Evolutionary conservation across 2,113 vertebrate species (phyloP).

Genomic region (Mugil cephalus): DNA sequence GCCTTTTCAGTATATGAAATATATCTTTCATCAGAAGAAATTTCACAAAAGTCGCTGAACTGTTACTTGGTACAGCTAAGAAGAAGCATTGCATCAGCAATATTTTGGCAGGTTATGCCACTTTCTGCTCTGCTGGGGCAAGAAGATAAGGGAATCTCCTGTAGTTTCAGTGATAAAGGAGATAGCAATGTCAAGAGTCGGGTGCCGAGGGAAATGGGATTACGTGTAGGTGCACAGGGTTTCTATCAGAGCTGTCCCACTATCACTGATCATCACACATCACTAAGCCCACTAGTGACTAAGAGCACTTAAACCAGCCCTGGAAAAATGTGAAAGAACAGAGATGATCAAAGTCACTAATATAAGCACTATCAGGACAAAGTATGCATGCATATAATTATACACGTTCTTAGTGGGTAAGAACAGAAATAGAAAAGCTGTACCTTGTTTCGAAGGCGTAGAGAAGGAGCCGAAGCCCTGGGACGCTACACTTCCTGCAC

Average conservation of each 20-base stretch:
- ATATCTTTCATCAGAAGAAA: neutral
- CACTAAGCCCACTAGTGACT: too few relatives aligned
- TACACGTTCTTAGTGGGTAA: neutral
- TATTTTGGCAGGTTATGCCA: conserved; percentile 2
- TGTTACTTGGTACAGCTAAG: conserved; percentile 10
- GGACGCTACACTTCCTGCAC: conserved; percentile 90
- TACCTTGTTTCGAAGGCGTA: conserved; percentile 90
- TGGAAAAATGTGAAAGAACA: neutral
- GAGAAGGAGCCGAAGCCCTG: conserved; percentile 96
- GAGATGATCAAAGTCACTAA: neutral
- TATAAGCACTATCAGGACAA: neutral
- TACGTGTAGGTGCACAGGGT: neutral
- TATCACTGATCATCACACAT: conserved; percentile 21
- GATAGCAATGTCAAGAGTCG: conserved; percentile 39
- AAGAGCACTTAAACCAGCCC: neutral
- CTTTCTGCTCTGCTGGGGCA: conserved; percentile 39
- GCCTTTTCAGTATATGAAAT: too few relatives aligned
- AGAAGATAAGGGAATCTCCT: conserved; percentile 33
- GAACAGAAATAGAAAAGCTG: neutral
- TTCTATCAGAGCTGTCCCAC: neutral
- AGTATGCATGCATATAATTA: neutral
- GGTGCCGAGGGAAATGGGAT: conserved; percentile 23
- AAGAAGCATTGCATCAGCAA: conserved; percentile 28
- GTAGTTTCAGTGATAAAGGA: conserved; percentile 35
- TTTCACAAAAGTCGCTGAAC: neutral